Evolutionary conservation across 2,888 invertebrate genomes (phyloP).

Genomic region (Trachelus tabidus): DNA sequence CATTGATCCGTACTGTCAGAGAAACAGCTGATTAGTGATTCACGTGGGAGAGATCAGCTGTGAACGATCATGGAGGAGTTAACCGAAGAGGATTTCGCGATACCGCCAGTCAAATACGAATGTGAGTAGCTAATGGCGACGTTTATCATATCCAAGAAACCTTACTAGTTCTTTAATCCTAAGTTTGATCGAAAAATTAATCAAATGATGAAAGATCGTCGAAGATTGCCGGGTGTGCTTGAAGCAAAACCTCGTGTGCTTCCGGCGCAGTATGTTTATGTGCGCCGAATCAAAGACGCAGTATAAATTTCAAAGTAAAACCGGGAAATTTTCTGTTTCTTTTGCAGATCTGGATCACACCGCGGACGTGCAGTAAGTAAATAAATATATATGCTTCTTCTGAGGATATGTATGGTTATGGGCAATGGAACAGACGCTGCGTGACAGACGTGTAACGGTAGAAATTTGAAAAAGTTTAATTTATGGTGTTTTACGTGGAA

Average conservation of each 20-base stretch:
- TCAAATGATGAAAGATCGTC: background rate
- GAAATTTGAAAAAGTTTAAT: background rate
- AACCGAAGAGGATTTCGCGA: conserved; percentile 72
- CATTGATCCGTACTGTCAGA: conserved; percentile 39
- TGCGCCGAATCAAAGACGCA: background rate
- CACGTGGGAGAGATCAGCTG: conserved; percentile 60
- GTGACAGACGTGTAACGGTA: background rate
- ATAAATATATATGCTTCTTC: background rate
- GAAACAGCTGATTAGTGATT: conserved; percentile 60
- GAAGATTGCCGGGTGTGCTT: background rate
- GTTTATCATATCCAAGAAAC: background rate
- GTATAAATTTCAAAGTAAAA: background rate
- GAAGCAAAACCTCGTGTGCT: background rate
- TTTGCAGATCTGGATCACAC: conserved; percentile 94
- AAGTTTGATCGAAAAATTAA: background rate
- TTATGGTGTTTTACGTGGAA: background rate
- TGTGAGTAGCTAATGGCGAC: conserved; percentile 71
- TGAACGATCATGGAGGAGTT: conserved; percentile 58
- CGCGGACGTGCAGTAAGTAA: conserved; percentile 97
- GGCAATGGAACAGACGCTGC: background rate
- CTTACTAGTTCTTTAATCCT: background rate
- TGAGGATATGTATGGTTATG: background rate
- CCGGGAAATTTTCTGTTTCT: conserved; percentile 27
- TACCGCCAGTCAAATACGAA: conserved; percentile 82
- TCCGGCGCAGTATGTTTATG: background rate